A percentile compares a stretch with the other conserved stretches of the same genome.
Evolutionary conservation across 2,797 vertebrate species (phyloP).

Genomic region (Cheirogaleus major): DNA sequence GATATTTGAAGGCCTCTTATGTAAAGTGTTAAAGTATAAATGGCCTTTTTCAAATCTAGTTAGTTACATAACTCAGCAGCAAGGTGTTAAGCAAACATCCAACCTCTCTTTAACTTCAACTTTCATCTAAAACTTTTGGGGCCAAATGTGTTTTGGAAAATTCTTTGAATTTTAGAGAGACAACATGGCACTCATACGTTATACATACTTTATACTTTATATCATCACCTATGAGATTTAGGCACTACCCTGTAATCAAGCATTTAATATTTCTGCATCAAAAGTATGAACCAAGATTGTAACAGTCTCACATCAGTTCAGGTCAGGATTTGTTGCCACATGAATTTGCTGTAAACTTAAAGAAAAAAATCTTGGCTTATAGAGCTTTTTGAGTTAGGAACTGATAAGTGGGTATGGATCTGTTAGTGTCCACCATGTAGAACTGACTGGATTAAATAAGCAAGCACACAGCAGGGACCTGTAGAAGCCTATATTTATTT

Average conservation of each 20-base stretch:
- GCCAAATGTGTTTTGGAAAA: neutral
- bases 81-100: neutral
- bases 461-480: neutral
- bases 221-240: neutral
- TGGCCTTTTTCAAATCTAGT: neutral
- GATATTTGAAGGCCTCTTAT: neutral
- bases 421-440: neutral
- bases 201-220: neutral
- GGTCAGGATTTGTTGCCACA: neutral
- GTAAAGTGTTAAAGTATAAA: neutral
- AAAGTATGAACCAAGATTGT: neutral
- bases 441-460: neutral
- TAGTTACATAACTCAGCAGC: neutral
- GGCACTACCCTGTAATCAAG: neutral
- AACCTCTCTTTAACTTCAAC: neutral
- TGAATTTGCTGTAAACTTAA: neutral
- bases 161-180: conserved; percentile 40
- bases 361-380: neutral
- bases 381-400: neutral
- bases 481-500: neutral
- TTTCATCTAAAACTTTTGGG: neutral
- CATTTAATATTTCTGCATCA: neutral
- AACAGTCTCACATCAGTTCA: neutral
- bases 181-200: neutral
- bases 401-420: neutral